Conservation (phyloP, 23 tunicate genomes). For the Aplidium turbinatum region DNA sequence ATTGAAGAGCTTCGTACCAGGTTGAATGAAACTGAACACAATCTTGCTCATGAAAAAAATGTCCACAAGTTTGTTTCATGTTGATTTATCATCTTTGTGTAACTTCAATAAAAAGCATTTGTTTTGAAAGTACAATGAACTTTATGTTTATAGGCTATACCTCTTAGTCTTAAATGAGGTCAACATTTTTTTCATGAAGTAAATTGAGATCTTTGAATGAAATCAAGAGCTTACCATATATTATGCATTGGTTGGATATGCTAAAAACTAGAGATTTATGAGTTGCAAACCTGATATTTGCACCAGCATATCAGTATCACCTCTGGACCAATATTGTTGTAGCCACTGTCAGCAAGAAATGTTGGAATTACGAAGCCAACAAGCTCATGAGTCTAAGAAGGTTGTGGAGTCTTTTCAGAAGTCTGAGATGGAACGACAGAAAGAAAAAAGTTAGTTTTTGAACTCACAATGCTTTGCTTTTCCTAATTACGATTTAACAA, state of each 20-base stretch:
- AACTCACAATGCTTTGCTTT: not conserved
- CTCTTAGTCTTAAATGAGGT: too few relatives aligned
- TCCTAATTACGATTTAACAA: not conserved
- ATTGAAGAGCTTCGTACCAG: slow-evolving; percentile 68
- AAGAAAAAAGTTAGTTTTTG: slow-evolving; percentile 60
- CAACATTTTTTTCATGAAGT: too few relatives aligned
- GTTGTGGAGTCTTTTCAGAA: slow-evolving; percentile 68
- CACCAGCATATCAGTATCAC: too few relatives aligned
- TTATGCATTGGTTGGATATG: too few relatives aligned
- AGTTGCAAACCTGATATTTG: too few relatives aligned
- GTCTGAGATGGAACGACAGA: slow-evolving; percentile 63
- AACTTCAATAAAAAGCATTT: too few relatives aligned
- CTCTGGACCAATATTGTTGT: too few relatives aligned
- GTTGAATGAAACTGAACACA: slow-evolving; percentile 60
- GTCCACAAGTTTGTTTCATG: slow-evolving; percentile 17
- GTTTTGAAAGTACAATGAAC: too few relatives aligned
- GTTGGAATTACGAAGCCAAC: slow-evolving; percentile 35
- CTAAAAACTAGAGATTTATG: too few relatives aligned
- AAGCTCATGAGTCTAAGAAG: slow-evolving; percentile 62
- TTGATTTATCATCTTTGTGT: not conserved
- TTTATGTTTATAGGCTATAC: too few relatives aligned
- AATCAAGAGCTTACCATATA: too few relatives aligned
- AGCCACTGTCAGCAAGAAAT: slow-evolving; percentile 51
- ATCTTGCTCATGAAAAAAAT: slow-evolving; percentile 52
- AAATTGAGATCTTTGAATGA: too few relatives aligned